Evolutionary conservation across 2,113 vertebrate species (phyloP), one percentile per base, ranked within the genome.

Genomic region (Mionectes macconnelli): DNA sequence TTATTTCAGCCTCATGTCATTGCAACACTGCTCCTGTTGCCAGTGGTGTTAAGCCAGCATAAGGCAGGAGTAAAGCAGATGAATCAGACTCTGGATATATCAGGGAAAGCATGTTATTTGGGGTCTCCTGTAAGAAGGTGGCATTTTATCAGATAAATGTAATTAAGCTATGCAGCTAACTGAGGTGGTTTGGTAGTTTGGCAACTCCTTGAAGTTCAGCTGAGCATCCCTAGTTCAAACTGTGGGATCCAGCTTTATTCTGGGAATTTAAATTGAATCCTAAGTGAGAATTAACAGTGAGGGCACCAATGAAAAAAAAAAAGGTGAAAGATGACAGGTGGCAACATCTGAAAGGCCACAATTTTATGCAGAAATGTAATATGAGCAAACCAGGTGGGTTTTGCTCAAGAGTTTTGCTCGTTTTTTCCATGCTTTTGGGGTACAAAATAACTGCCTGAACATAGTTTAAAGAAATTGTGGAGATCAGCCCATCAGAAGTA

Each of bases 81-180:
- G 59, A 88, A 95, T 88, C 82, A 60, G 87, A 23, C 57, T 70
- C 59, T 1, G 9, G 87, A 13, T 90, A 73, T 96, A 91, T 86
- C 67, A 69, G 86, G 91, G 96, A 84, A 75, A 84, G 4, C 44
- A 13, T 19, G 28, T 97, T 97, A 87, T 97, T 97, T 97, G 94
- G 96, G 77, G 75, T 39, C 82, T 94, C 89, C 89, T 84, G 64
- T 95, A 74, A 4, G 50, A 89, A 90, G 90, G 79, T 94, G 93
- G 89, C 80, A 56, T 92, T 97, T 94, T 91, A 95, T 96, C 91
- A 96, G 94, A 84, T 84, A 96, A 94, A 84, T n/a, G 12, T 96
- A 93, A 76, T 90, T 77, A 96, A 86, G 86, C 95, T 93, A 87
- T 63, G 84, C 66, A 77, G 39, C 72, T 90, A 18, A 66, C 56